Evolutionary conservation across 92 coral and sea anemone species (phyloP).

Genomic region (Porites rus): DNA sequence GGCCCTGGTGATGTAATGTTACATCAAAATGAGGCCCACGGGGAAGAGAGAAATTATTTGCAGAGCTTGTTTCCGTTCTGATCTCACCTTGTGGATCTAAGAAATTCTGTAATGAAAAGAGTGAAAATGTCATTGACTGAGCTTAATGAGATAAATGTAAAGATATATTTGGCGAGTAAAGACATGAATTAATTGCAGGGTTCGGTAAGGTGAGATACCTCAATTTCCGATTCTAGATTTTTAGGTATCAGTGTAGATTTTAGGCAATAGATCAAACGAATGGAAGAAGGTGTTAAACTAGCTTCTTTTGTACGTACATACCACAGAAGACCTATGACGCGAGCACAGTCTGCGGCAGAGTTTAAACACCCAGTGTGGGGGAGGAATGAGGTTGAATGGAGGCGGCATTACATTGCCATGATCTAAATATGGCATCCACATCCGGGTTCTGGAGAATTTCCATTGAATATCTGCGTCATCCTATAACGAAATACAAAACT

Average conservation of each 20-base stretch:
- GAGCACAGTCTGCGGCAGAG: slow-evolving; percentile 25
- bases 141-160: no score
- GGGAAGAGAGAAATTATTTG: not conserved
- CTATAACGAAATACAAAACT: slow-evolving; percentile 24
- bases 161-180: no score
- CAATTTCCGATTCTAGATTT: no score
- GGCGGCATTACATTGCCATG: slow-evolving; percentile 85
- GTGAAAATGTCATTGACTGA: not conserved
- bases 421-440: slow-evolving; percentile 93
- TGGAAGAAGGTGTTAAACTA: no score
- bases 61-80: not conserved
- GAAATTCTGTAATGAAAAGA: no score
- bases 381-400: slow-evolving; percentile 91
- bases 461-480: slow-evolving; percentile 89
- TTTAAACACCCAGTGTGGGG: slow-evolving; percentile 37
- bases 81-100: no score
- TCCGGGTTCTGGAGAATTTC: slow-evolving; percentile 91
- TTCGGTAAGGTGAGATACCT: no score
- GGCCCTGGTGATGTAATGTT: no score
- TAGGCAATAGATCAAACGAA: not conserved
- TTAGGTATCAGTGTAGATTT: not conserved
- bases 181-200: no score
- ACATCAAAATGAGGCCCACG: no score
- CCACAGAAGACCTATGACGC: not conserved
- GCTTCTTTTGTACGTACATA: not conserved